These are phyloP conservation scores for Lepidostoma basale DNA, from an alignment of 1,140 invertebrate genomes.

Conservation along the genomic window DNA sequence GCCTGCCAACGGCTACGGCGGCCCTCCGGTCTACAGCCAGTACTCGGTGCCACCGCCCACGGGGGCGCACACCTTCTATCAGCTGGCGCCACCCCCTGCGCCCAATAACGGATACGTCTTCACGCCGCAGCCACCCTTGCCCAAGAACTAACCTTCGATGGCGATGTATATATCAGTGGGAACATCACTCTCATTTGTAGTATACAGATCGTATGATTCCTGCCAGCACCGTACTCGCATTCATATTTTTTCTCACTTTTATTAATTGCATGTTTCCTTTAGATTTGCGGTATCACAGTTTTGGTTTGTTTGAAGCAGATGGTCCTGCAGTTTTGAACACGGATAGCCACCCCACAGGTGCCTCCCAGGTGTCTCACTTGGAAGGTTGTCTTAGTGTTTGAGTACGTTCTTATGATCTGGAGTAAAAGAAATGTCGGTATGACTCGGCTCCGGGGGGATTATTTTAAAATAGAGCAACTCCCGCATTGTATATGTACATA, in stretches of 20 bases:
- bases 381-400: too few relatives aligned
- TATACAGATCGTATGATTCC: background rate
- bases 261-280: background rate
- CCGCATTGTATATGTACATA: background rate
- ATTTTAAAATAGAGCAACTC: background rate
- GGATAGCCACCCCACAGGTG: too few relatives aligned
- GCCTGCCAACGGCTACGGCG: slow-evolving; percentile 10
- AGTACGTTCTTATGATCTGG: too few relatives aligned
- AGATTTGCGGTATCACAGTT: background rate
- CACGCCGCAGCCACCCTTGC: slow-evolving; percentile 35
- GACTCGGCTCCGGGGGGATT: background rate
- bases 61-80: slow-evolving; percentile 22
- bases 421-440: too few relatives aligned
- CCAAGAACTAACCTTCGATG: slow-evolving; percentile 35
- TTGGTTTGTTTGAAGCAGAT: background rate
- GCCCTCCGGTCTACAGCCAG: slow-evolving; percentile 17
- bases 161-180: background rate
- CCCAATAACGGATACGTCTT: slow-evolving; percentile 36
- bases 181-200: background rate
- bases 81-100: slow-evolving; percentile 32
- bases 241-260: too few relatives aligned
- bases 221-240: too few relatives aligned
- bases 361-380: too few relatives aligned
- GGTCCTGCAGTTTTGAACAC: background rate
- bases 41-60: slow-evolving; percentile 39